Percentiles rank a stretch among this genome's conserved stretches.
phyloP scores from a whole-genome alignment of 2,113 vertebrate species.

The Taurulus bubalis region DNA sequence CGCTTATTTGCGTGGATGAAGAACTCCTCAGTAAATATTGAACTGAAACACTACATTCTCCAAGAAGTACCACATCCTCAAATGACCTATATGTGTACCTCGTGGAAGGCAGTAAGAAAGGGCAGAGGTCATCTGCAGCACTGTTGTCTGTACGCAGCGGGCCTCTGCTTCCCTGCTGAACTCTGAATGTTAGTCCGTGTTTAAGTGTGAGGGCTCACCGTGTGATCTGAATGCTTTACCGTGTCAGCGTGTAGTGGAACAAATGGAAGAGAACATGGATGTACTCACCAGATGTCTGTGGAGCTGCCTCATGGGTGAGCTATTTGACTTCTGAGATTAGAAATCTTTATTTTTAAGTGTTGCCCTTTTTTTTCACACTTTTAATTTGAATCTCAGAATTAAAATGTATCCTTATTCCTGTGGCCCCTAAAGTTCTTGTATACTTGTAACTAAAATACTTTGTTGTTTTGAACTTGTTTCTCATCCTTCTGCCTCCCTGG shows the following conservation, averaged over 20 bases:
- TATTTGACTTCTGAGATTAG: neutral
- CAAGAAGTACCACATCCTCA: neutral
- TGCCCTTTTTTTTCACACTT: neutral
- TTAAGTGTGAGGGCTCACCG: constrained; percentile 9
- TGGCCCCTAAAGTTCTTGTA: neutral
- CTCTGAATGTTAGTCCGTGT: neutral
- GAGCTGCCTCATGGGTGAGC: neutral
- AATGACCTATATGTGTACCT: neutral
- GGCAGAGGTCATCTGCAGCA: neutral
- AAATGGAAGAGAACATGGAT: neutral
- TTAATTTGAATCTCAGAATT: neutral
- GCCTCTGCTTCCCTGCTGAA: neutral
- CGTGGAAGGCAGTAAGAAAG: neutral
- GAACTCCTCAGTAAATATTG: neutral
- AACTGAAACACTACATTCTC: neutral
- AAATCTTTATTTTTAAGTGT: neutral
- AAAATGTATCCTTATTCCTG: neutral
- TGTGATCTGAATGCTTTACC: constrained; percentile 14
- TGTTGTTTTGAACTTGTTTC: neutral
- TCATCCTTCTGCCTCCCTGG: neutral
- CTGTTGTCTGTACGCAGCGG: neutral
- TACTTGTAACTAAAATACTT: no score
- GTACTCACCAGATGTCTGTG: neutral
- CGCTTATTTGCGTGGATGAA: neutral
- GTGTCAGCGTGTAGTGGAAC: neutral